Evolutionary conservation across 2,113 vertebrate genomes (phyloP), one percentile per base, ranked within the genome.

Genomic region (Cettia cetti): DNA sequence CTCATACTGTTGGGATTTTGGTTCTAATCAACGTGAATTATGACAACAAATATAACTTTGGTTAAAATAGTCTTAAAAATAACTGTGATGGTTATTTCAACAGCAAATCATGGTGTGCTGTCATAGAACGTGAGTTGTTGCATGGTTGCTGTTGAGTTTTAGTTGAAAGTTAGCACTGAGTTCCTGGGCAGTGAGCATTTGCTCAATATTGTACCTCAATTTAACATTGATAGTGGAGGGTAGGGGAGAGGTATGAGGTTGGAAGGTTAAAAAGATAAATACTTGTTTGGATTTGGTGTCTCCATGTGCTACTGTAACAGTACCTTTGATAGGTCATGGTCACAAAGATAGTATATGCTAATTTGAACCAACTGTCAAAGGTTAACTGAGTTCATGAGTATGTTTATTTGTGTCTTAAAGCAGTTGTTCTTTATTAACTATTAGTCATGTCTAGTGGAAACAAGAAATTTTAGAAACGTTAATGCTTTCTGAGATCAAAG

Each of bases 241-340:
- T 57, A 16, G 35, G 7, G 30, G 12, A 72, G 49, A 45, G 13
- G 11, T 27, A 18, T 5, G 15, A 52, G 31, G 4, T 37, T 79
- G 26, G 13, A 52, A 54, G 15, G 13, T 89, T 76, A 17, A 53
- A 57, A 65, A 63, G 10, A 30, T 2, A 31, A 64, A 22, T 26
- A 10, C 6, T 42, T 76, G 17, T 30, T 57, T 83, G 52, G 12
- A 28, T 75, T 92, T 68, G 10, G 57, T 70, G 37, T 76, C 13
- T 77, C 27, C 13, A 6, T 2, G 0, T 66, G 13, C 21, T 59
- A 2, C 24, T 90, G 0, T 56, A 61, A 35, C 9, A 56, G 6
- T 45, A 74, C 14, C 8, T 52, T 13, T 59, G 6, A 30, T 59
- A 50, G 13, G 18, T 78, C 24, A 15, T 56, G 30, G 47, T 75